Evolutionary conservation across 2,888 invertebrate species (phyloP).

Genomic region (Epicampocera succincta): DNA sequence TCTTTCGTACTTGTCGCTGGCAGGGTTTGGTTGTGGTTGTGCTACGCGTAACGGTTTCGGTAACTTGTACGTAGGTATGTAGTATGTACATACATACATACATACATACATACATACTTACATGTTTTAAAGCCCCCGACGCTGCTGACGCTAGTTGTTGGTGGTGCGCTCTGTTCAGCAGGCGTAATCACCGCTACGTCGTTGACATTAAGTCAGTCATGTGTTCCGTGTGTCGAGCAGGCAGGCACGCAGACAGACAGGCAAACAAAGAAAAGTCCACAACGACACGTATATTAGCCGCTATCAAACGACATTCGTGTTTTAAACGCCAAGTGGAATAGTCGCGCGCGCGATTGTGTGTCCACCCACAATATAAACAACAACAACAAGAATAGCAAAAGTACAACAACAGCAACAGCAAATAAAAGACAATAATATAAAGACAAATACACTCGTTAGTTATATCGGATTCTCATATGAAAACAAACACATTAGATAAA

Average conservation of each 20-base stretch:
- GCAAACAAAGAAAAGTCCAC: slow-evolving; percentile 54
- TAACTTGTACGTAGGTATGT: slow-evolving; percentile 38
- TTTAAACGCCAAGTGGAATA: slow-evolving; percentile 69
- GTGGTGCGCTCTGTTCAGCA: slow-evolving; percentile 32
- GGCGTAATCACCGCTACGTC: slow-evolving; percentile 59
- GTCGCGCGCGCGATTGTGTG: slow-evolving; percentile 68
- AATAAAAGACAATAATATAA: slow-evolving; percentile 29
- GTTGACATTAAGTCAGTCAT: slow-evolving; percentile 61
- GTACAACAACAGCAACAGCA: slow-evolving; percentile 31
- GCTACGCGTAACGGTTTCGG: slow-evolving; percentile 61
- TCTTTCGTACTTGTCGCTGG: slow-evolving; percentile 54
- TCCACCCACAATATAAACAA: slow-evolving; percentile 70
- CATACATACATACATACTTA: too few relatives aligned
- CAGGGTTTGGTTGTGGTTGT: slow-evolving; percentile 57
- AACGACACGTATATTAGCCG: slow-evolving; percentile 67
- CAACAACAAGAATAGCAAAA: slow-evolving; percentile 42
- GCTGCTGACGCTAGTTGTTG: slow-evolving; percentile 56
- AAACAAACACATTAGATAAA: slow-evolving; percentile 61
- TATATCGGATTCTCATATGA: slow-evolving; percentile 63
- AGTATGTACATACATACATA: too few relatives aligned
- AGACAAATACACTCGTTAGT: slow-evolving; percentile 50
- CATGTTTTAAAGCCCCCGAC: slow-evolving; percentile 25
- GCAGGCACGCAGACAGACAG: slow-evolving; percentile 3
- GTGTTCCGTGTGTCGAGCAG: slow-evolving; percentile 16
- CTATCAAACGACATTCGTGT: slow-evolving; percentile 70